These are phyloP conservation scores for Eupithecia inturbata DNA, from an alignment of 2,888 invertebrate species.

Conservation along the genomic window DNA sequence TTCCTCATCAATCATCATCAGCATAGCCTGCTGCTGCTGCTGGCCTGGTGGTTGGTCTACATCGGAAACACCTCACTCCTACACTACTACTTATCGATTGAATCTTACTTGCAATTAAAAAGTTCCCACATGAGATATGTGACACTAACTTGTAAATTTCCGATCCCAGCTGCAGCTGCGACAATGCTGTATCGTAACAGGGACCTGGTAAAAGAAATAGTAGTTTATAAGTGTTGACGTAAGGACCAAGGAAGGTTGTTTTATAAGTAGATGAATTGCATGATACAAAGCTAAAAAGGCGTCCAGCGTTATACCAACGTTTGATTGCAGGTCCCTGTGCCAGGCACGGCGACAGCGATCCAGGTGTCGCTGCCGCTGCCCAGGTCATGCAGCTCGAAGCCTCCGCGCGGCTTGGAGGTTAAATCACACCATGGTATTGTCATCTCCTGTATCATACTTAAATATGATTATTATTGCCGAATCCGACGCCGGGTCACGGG, in stretches of 20 bases:
- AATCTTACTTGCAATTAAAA: neutral
- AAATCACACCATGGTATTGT: slow-evolving; percentile 41
- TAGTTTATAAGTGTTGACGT: neutral
- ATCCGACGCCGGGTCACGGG: too few species aligned
- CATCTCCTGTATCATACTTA: slow-evolving; percentile 47
- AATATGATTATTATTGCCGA: neutral
- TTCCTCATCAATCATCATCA: too few species aligned
- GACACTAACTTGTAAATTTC: slow-evolving; percentile 42
- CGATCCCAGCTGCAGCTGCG: slow-evolving; percentile 65
- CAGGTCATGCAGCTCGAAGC: slow-evolving; percentile 65
- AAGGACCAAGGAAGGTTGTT: neutral
- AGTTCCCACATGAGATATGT: neutral
- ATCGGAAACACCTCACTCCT: neutral
- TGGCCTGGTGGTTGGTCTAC: neutral
- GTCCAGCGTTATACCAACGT: slow-evolving; percentile 48
- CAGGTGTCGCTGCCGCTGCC: slow-evolving; percentile 66
- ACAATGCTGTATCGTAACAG: slow-evolving; percentile 61
- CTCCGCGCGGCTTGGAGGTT: slow-evolving; percentile 55
- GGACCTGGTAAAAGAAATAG: slow-evolving; percentile 46
- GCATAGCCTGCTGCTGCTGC: neutral
- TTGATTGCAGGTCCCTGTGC: slow-evolving; percentile 62
- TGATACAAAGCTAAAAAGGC: neutral
- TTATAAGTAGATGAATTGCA: neutral
- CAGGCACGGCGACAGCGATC: slow-evolving; percentile 68
- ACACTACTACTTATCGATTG: neutral